phyloP scores from a whole-genome alignment of 2,888 invertebrate genomes.

The Sarcophaga caerulescens region DNA sequence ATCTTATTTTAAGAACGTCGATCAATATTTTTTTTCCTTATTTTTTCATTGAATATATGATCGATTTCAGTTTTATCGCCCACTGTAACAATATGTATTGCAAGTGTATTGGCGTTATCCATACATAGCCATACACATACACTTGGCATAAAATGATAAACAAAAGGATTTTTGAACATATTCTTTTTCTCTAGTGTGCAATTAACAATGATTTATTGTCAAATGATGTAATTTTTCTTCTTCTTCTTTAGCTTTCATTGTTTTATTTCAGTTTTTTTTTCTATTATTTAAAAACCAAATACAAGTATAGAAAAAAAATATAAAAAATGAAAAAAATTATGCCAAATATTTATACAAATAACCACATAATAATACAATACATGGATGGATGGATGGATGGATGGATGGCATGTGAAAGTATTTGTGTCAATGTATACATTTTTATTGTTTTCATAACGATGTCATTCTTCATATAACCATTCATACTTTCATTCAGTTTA shows the following conservation, averaged over 20 bases:
- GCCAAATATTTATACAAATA: constrained; percentile 46
- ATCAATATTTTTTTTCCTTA: too few relatives aligned
- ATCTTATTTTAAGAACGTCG: too few relatives aligned
- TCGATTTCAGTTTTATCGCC: too few relatives aligned
- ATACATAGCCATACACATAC: background rate
- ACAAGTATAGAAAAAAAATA: background rate
- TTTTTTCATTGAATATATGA: too few relatives aligned
- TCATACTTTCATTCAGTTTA: background rate
- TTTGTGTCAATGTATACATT: constrained; percentile 17
- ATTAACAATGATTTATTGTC: constrained; percentile 69
- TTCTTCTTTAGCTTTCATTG: background rate
- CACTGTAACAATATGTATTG: background rate
- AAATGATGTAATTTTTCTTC: constrained; percentile 64
- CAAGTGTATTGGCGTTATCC: background rate
- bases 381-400: background rate
- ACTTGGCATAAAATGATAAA: constrained; percentile 59
- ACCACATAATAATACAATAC: constrained; percentile 41
- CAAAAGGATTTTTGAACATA: constrained; percentile 61
- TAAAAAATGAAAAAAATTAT: constrained; percentile 25
- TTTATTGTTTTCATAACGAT: constrained; percentile 51
- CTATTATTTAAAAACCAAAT: constrained; percentile 20
- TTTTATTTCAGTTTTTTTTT: background rate
- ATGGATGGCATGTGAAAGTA: background rate
- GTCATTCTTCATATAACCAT: constrained; percentile 10
- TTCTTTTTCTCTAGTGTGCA: constrained; percentile 66